Evolutionary conservation across 2,797 vertebrate genomes (phyloP).

Genomic region (Protonibea diacanthus): DNA sequence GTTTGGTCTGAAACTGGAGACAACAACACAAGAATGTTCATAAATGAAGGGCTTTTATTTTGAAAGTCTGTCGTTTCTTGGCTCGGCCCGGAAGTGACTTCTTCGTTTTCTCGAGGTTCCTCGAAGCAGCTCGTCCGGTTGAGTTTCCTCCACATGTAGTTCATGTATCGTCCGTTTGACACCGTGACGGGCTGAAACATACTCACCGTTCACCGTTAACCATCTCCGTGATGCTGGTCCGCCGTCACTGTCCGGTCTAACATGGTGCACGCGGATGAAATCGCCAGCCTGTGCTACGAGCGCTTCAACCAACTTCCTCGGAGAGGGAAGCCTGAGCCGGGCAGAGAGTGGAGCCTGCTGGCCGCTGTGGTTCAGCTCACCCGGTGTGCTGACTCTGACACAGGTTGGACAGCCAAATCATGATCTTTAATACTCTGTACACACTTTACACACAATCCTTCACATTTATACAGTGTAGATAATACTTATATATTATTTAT

Average conservation of each 20-base stretch:
- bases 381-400: not conserved
- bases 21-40: too few relatives aligned
- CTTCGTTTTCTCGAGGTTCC: not conserved
- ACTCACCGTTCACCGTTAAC: too few relatives aligned
- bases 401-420: slow-evolving; percentile 55
- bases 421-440: too few relatives aligned
- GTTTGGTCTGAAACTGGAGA: too few relatives aligned
- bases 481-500: too few relatives aligned
- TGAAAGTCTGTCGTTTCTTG: slow-evolving; percentile 4
- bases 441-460: too few relatives aligned
- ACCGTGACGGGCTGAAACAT: not conserved
- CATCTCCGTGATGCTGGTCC: not conserved
- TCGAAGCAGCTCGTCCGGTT: fast-evolving
- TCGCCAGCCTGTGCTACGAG: slow-evolving; percentile 87
- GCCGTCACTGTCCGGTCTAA: not conserved
- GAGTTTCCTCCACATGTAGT: fast-evolving
- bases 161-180: fast-evolving
- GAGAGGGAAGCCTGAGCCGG: slow-evolving; percentile 90
- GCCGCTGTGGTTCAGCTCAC: slow-evolving; percentile 88
- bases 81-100: slow-evolving; percentile 40
- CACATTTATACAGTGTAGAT: too few relatives aligned
- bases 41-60: slow-evolving; percentile 46
- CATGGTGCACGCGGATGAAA: slow-evolving; percentile 87
- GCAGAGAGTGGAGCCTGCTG: slow-evolving; percentile 92
- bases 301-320: slow-evolving; percentile 89